Conservation (phyloP, 1,140 invertebrate species). For the Popillia japonica region DNA sequence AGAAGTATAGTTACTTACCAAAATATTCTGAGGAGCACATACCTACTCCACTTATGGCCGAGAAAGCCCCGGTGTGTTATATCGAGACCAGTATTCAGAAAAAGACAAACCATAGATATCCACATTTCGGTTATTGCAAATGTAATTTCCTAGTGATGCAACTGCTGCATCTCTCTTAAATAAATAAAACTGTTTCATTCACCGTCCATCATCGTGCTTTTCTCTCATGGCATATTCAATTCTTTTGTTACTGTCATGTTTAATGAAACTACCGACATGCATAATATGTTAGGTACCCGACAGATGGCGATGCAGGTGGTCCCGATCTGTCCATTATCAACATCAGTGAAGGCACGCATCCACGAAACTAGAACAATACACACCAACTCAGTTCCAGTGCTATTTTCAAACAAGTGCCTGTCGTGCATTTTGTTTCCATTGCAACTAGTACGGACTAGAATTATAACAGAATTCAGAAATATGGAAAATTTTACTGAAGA, state of each 20-base stretch:
- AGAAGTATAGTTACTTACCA: no score
- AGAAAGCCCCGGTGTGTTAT: no score
- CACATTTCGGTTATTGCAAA: no score
- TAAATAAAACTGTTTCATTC: not conserved
- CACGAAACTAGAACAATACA: not conserved
- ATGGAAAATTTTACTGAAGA: no score
- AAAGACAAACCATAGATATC: no score
- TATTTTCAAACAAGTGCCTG: not conserved
- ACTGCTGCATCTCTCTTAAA: not conserved
- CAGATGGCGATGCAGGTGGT: conserved; percentile 12
- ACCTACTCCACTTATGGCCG: no score
- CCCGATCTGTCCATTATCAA: not conserved
- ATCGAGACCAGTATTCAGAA: no score
- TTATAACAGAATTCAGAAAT: no score
- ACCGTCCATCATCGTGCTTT: not conserved
- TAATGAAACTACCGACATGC: not conserved
- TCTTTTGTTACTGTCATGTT: not conserved
- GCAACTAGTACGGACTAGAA: no score
- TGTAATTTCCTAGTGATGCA: no score
- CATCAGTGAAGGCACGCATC: not conserved
- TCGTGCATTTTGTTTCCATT: no score
- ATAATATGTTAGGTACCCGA: not conserved
- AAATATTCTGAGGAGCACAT: no score
- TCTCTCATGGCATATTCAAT: not conserved
- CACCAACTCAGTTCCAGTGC: not conserved